Conservation (phyloP, 2,113 vertebrate genomes). For the Eretmochelys imbricata region DNA sequence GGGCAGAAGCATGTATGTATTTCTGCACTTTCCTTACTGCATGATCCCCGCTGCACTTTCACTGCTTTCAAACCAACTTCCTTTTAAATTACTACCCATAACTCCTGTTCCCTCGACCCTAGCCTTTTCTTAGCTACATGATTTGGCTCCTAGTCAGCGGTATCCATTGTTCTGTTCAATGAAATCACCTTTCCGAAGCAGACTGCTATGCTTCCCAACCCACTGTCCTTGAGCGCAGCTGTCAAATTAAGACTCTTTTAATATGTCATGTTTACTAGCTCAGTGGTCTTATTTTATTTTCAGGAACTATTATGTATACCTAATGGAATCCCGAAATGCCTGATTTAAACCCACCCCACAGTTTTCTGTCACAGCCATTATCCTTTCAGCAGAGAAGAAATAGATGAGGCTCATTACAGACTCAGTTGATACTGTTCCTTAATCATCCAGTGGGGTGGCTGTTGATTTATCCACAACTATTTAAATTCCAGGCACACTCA, state of each 20-base stretch:
- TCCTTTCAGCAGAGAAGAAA: conserved; percentile 1
- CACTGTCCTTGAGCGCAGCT: conserved; percentile 15
- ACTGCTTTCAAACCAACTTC: accelerated
- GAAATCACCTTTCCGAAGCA: not conserved
- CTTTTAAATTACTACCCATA: not conserved
- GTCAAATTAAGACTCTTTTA: not conserved
- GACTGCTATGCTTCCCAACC: not conserved
- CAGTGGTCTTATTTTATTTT: conserved; percentile 12
- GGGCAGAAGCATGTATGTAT: not conserved
- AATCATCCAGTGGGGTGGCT: conserved; percentile 44
- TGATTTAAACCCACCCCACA: conserved; percentile 28
- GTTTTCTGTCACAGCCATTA: conserved; percentile 8
- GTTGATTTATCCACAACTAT: conserved; percentile 29
- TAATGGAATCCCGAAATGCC: conserved; percentile 2
- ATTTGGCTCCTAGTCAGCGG: not conserved
- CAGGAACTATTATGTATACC: conserved; percentile 8
- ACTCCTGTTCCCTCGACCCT: not conserved
- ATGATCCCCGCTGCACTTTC: not conserved
- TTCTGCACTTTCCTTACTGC: not conserved
- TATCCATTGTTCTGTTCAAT: not conserved
- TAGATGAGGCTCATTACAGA: not conserved
- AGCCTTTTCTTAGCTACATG: not conserved
- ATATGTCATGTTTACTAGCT: conserved; percentile 43
- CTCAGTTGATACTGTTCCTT: not conserved
- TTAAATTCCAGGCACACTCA: conserved; percentile 18